Conservation (phyloP, 2,113 vertebrate species). For the Rhinolophus sinicus region DNA sequence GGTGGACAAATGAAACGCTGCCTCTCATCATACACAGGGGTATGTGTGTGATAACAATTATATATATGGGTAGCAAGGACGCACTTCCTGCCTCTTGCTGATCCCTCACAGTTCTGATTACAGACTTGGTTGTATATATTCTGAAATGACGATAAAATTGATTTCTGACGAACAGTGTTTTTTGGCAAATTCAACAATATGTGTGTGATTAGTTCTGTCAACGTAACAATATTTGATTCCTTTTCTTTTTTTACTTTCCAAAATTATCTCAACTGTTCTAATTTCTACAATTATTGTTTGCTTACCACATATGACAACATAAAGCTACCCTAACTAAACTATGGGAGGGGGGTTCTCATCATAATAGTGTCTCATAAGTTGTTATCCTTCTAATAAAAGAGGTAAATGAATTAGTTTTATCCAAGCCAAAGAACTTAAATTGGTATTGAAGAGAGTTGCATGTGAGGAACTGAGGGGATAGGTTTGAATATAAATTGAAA, state of each 20-base stretch:
- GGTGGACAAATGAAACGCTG: background rate
- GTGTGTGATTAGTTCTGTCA: background rate
- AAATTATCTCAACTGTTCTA: background rate
- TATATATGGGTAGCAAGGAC: background rate
- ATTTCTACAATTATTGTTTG: background rate
- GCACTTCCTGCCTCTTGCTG: fast-evolving
- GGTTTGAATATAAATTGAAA: conserved; percentile 75
- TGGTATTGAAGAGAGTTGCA: conserved; percentile 44
- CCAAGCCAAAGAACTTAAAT: conserved; percentile 49
- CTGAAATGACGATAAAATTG: conserved; percentile 16
- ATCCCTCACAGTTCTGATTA: background rate
- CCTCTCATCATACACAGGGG: background rate
- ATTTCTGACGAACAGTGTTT: background rate
- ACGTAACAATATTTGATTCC: background rate
- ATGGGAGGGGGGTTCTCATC: background rate
- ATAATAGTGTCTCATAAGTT: background rate
- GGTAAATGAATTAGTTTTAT: conserved; percentile 53
- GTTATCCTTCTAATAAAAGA: conserved; percentile 46
- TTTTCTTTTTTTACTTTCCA: background rate
- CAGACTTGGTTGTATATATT: background rate
- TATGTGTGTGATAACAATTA: background rate
- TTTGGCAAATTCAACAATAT: background rate
- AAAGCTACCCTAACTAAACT: background rate
- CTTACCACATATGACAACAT: background rate
- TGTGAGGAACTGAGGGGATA: conserved; percentile 2